Evolutionary conservation across 2,797 vertebrate genomes (phyloP).

Genomic region (Ispidina picta): DNA sequence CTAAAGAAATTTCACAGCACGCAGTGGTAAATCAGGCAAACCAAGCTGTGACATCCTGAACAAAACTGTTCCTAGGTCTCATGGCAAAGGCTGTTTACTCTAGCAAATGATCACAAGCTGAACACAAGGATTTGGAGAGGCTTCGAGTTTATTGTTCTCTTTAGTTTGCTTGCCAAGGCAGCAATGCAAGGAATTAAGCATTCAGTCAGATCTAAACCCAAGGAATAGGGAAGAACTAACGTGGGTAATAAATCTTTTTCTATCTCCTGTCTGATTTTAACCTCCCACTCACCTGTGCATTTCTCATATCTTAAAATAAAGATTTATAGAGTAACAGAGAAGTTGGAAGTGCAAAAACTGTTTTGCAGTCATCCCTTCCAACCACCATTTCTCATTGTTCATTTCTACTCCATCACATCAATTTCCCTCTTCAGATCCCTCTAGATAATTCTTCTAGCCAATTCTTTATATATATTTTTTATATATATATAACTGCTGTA

Average conservation of each 20-base stretch:
- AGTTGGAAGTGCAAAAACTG: neutral
- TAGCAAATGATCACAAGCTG: neutral
- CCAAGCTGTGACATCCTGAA: neutral
- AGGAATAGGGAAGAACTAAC: neutral
- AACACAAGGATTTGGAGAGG: slow-evolving; percentile 3
- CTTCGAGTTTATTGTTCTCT: slow-evolving; percentile 2
- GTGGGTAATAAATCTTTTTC: neutral
- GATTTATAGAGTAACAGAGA: neutral
- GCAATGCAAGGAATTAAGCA: neutral
- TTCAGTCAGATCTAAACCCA: neutral
- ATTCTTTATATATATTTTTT: neutral
- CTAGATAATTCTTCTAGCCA: neutral
- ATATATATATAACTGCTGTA: neutral
- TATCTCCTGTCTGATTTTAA: neutral
- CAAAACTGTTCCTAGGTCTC: neutral
- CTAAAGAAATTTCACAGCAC: neutral
- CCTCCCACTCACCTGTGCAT: neutral
- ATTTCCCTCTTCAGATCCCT: neutral
- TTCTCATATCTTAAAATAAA: neutral
- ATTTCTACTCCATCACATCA: neutral
- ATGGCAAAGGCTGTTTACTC: neutral
- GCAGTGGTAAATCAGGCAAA: neutral
- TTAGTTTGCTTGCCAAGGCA: neutral
- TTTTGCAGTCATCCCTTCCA: neutral
- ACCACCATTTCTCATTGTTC: neutral